Conservation (phyloP, 2,888 invertebrate genomes). For the Frankliniella fusca region DNA sequence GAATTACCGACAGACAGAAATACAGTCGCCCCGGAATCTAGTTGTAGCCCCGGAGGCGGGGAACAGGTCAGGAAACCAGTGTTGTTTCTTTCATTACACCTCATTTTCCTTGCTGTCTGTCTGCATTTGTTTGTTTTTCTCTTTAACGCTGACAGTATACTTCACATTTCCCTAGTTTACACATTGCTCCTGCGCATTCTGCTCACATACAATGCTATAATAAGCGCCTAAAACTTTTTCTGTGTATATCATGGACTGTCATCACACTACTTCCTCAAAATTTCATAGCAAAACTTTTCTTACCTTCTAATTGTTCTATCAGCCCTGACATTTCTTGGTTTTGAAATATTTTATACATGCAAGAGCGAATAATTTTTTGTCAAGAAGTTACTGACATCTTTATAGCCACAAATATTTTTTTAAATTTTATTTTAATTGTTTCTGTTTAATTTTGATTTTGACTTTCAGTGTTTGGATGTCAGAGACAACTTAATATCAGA, state of each 20-base stretch:
- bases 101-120: not conserved
- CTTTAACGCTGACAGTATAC: not conserved
- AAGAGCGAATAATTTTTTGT: not conserved
- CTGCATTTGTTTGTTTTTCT: slow-evolving; percentile 15
- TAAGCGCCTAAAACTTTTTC: not conserved
- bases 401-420: not conserved
- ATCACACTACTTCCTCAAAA: not conserved
- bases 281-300: too few relatives aligned
- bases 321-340: not conserved
- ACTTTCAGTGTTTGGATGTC: not conserved
- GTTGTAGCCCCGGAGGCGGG: not conserved
- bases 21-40: not conserved
- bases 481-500: not conserved
- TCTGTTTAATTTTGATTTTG: too few relatives aligned
- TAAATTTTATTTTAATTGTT: too few relatives aligned
- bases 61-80: not conserved
- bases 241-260: not conserved
- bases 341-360: not conserved
- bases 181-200: not conserved
- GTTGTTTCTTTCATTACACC: not conserved
- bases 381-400: not conserved
- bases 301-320: not conserved
- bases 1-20: not conserved
- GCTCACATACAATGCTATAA: not conserved
- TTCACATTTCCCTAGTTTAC: too few relatives aligned